phyloP scores from a whole-genome alignment of 1,140 invertebrate genomes.

The Cherax destructor region DNA sequence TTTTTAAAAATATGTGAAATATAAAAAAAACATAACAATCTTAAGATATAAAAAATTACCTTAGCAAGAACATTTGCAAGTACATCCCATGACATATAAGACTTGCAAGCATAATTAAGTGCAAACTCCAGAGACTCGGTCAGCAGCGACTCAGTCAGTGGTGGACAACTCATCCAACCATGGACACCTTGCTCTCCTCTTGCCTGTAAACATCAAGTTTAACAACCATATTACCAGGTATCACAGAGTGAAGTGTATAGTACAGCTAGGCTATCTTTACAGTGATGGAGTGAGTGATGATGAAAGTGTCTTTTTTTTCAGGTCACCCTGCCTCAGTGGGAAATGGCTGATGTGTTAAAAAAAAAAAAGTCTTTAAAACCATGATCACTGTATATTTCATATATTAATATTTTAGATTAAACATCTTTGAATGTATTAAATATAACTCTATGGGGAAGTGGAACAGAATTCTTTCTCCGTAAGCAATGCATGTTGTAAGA shows the following conservation, averaged over 20 bases:
- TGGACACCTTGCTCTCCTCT: background rate
- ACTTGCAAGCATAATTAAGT: background rate
- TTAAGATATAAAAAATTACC: background rate
- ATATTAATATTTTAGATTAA: too few relatives aligned
- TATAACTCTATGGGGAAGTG: too few relatives aligned
- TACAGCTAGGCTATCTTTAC: background rate
- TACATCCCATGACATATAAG: background rate
- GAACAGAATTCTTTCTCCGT: too few relatives aligned
- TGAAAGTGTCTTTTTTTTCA: too few relatives aligned
- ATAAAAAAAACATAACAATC: background rate
- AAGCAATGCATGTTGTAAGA: too few relatives aligned
- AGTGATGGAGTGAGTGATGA: too few relatives aligned
- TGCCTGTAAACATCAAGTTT: background rate
- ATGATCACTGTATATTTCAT: slow-evolving; percentile 7
- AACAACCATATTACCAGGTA: background rate
- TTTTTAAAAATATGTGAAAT: too few relatives aligned
- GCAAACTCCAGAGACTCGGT: background rate
- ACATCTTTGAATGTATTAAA: too few relatives aligned
- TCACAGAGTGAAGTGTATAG: background rate
- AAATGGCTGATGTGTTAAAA: too few relatives aligned
- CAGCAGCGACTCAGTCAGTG: slow-evolving; percentile 19
- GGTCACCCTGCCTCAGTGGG: too few relatives aligned
- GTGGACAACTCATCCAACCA: slow-evolving; percentile 19
- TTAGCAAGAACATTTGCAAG: background rate
- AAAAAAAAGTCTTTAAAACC: background rate